Evolutionary conservation across 1,140 invertebrate species (phyloP), one percentile per base, ranked within the genome.

Genomic region (Chrysomallon squamiferum): DNA sequence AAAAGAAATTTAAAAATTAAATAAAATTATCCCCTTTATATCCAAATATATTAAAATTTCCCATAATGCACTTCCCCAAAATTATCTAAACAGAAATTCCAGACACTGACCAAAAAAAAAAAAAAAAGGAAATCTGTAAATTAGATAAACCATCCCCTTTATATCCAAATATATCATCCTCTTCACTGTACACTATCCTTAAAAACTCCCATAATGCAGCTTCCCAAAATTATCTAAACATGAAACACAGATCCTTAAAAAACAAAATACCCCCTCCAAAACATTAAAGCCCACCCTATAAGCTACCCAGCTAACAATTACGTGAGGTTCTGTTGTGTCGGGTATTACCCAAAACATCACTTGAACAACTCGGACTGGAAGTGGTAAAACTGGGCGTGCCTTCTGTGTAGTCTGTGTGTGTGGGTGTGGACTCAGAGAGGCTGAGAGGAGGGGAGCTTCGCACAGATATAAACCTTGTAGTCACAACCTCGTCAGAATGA

Each of bases 381-480:
- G 97, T 94, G 43, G 95, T 98, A 86, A 95, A 97, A 81, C 93
- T 96, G 54, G 95, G 96, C 66, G 96, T 98, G 77, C 95, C 96
- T 88, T 98, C 96, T 22, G 83, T 85, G 59, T 75, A 77, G 27
- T 84, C 82, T 33, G 96, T 98, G 92, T 95, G 97, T 20, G 95
- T 97, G 11, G 95, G 95, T n/a, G 96, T 97, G 3, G 93, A 86
- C 54, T 86, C 94, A 85, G 96, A 94, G 69, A 93, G 91, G 68
- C 93, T 95, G 52, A 92, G 91, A 18, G 93, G 93, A 32, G 93
- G 94, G 45, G 94, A 96, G 91, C 92, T 94, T 11, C 70, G 68
- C n/a, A 73, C 32, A 22, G 25, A 63, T 25, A 49, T 54, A 50
- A 49, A 47, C 1, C 56, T 49, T 43, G 59, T 20, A 5, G 61